A percentile compares a stretch with the other conserved stretches of the same genome.
Evolutionary conservation across 1,140 invertebrate genomes (phyloP).

Genomic region (Ostrea edulis): DNA sequence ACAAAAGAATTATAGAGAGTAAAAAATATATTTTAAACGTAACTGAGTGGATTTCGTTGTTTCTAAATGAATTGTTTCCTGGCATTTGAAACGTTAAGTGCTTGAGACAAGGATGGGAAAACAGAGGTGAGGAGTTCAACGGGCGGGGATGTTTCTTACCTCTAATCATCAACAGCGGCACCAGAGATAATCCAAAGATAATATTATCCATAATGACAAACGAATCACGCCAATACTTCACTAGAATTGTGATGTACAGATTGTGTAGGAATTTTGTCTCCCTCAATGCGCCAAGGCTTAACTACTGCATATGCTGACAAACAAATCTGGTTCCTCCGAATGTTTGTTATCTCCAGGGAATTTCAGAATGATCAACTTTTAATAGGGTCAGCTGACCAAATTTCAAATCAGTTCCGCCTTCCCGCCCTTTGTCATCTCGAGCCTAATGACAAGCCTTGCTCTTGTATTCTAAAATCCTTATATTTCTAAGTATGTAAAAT

Average conservation of each 20-base stretch:
- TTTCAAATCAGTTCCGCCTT: neutral
- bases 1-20: neutral
- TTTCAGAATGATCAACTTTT: neutral
- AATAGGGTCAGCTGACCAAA: conserved; percentile 15
- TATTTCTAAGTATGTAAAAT: neutral
- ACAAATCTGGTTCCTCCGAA: neutral
- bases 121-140: neutral
- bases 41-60: neutral
- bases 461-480: neutral
- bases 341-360: neutral
- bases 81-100: neutral
- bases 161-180: neutral
- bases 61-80: neutral
- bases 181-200: conserved; percentile 22
- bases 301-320: neutral
- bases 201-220: neutral
- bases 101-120: neutral
- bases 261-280: neutral
- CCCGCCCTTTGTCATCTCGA: neutral
- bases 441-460: too few relatives aligned
- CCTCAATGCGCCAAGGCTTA: neutral
- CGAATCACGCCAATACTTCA: neutral
- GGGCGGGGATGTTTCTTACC: neutral
- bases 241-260: neutral
- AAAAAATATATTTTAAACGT: neutral